Evolutionary conservation across 1,140 invertebrate species (phyloP), one percentile per base, ranked within the genome.

Genomic region (Cyrtorhinus lividipennis): DNA sequence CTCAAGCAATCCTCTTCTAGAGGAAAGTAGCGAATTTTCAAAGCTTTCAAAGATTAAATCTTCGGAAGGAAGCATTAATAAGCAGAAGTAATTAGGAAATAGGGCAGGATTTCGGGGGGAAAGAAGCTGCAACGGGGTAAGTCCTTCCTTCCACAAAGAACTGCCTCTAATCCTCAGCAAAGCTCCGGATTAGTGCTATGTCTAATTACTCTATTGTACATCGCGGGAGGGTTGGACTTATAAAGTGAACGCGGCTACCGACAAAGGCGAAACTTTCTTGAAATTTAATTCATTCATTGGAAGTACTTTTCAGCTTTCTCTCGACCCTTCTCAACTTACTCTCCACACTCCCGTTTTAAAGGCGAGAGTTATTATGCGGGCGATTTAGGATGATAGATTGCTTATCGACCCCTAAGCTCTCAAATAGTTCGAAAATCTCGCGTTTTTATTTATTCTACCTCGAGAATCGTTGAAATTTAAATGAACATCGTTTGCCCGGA

Each of bases 201-300:
- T 53, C 48, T 53, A 53, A 53, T 53, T 53, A 53, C 48, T 53
- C 48, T 22, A 53, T 53, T 53, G 48, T 53, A 53, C 48, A 22
- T 53, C 20, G 48, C n/a, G 20, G 20, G 18, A 38, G 15, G 30
- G 30, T 8, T 20, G 48, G 48, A 53, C 48, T 53, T 53, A 53
- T 53, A 53, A 53, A 53, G 10, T 53, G 48, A 53, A 53, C 48
- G 48, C 20, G 48, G 8, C 48, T 15, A 53, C 12, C 20, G 48
- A 22, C 48, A 22, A 20, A 53, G 20, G 48, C 12, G 48, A 53
- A 53, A 53, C 48, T 53, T 53, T 20, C 48, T 53, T 53, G 48
- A 20, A 53, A 53, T 10, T 53, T 53, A 53, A 53, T 53, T 53
- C 48, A 53, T 20, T 53, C 48, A 53, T 53, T 53, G 8, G 10